A percentile compares a stretch with the other conserved stretches of the same genome.
These are phyloP conservation scores for Whitmania pigra DNA, from an alignment of 1,140 invertebrate species.

Conservation along the genomic window DNA sequence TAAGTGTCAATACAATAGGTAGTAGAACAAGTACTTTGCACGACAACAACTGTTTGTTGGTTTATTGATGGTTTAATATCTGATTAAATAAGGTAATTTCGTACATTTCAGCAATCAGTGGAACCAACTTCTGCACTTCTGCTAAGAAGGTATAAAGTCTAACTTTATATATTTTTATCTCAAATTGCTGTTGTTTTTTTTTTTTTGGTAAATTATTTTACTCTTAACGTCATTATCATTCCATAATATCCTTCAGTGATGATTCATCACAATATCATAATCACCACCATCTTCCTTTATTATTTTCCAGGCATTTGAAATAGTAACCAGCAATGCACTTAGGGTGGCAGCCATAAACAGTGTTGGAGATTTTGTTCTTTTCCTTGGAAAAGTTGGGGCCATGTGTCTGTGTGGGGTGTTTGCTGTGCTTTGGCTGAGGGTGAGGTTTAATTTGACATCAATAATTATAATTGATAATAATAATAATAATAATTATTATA, in stretches of 20 bases:
- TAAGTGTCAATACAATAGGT: no score
- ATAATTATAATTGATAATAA: no score
- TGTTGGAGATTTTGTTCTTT: constrained; percentile 83
- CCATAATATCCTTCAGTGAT: no score
- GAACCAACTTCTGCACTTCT: constrained; percentile 39
- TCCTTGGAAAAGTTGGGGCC: constrained; percentile 73
- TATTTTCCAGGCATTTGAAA: constrained; percentile 32
- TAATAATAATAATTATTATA: no score
- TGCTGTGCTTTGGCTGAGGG: constrained; percentile 50
- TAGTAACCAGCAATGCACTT: constrained; percentile 54
- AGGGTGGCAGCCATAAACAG: constrained; percentile 82
- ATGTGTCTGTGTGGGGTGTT: constrained; percentile 48
- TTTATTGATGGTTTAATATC: no score
- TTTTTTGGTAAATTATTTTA: not conserved
- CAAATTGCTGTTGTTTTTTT: no score
- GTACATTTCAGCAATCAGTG: constrained; percentile 37
- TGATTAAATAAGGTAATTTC: constrained; percentile 8
- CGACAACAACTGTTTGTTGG: no score
- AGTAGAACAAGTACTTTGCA: no score
- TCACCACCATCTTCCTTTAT: no score
- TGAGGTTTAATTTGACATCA: constrained; percentile 24
- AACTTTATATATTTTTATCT: no score
- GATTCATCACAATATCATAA: no score
- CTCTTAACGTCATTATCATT: no score
- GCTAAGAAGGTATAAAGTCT: constrained; percentile 33